Base-by-base conservation (phyloP, 2,888 invertebrate species). In the Dyspetes luteomarginatus region DNA sequence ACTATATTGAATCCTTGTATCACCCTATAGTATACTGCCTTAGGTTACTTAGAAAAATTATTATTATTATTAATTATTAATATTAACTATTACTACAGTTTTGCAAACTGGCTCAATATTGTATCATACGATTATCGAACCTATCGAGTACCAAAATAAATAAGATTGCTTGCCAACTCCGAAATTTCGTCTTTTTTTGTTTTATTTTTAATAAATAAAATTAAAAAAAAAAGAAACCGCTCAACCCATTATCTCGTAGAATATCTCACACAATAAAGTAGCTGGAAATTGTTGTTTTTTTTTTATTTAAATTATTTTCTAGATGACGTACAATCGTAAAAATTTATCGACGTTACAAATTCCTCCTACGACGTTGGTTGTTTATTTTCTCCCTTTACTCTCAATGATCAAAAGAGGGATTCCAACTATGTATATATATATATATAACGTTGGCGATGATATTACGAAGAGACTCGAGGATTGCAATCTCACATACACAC, bases 61-160 rank as follows among this genome's bases (percentile, higher is more conserved):
- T 87, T 87, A 89, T 86, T 86, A 88, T 83, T 83, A 83, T 84
- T 85, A 85, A 82, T 81, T 78, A 85, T 83, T 84, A 85, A 81
- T 75, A 83, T 74, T 77, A 75, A 88, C 77, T 86, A 89, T 85
- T 77, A 87, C 83, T 86, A 82, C 82, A 82, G 85, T 84, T 89
- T 90, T 87, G 81, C 84, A 86, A 89, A 90, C 89, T 89, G 89
- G 88, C 90, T 91, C 91, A 91, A 90, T 85, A 90, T 88, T 91
- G 91, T 91, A 91, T 89, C 87, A 90, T 91, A 91, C 87, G 86
- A 90, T 85, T 89, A 89, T 87, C 85, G 86, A 89, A 90, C 85
- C 86, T 88, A 89, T 88, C 87, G 88, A 90, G 89, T 91, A 91
- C 91, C 91, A 91, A 91, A 91, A 91, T 90, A 90, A 91, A 90